A percentile compares a stretch with the other conserved stretches of the same genome.
phyloP scores from a whole-genome alignment of 2,888 invertebrate species.

The Yponomeuta sedellus region DNA sequence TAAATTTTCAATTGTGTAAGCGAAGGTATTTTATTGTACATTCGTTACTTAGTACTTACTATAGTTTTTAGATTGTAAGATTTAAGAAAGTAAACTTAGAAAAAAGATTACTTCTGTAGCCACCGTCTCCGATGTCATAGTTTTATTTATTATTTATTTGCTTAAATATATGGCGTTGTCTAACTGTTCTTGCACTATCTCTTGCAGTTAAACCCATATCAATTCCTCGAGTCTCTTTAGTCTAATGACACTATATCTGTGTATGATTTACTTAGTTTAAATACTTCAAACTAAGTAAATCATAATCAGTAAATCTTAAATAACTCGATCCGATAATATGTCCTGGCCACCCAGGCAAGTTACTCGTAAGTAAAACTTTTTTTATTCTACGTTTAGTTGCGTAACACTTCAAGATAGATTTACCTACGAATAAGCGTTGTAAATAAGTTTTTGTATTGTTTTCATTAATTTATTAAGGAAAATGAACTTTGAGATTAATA shows the following conservation, averaged over 20 bases:
- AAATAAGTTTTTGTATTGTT: conserved; percentile 60
- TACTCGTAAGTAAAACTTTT: not conserved
- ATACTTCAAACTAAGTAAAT: too few species aligned
- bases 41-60: conserved; percentile 8
- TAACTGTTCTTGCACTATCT: not conserved
- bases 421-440: conserved; percentile 30
- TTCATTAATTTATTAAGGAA: conserved; percentile 51
- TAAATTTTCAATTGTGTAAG: not conserved
- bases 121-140: not conserved
- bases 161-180: not conserved
- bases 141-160: not conserved
- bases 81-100: not conserved
- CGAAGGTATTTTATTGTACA: conserved; percentile 1
- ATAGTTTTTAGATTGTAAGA: not conserved
- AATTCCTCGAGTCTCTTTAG: too few species aligned
- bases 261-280: too few species aligned
- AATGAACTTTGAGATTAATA: conserved; percentile 47
- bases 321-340: not conserved
- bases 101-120: not conserved
- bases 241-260: too few species aligned
- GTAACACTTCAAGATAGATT: conserved; percentile 20
- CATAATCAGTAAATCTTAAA: not conserved
- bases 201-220: too few species aligned
- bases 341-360: not conserved
- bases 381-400: conserved; percentile 35